Conservation (phyloP, 2,797 vertebrate genomes). For the Morus bassanus region DNA sequence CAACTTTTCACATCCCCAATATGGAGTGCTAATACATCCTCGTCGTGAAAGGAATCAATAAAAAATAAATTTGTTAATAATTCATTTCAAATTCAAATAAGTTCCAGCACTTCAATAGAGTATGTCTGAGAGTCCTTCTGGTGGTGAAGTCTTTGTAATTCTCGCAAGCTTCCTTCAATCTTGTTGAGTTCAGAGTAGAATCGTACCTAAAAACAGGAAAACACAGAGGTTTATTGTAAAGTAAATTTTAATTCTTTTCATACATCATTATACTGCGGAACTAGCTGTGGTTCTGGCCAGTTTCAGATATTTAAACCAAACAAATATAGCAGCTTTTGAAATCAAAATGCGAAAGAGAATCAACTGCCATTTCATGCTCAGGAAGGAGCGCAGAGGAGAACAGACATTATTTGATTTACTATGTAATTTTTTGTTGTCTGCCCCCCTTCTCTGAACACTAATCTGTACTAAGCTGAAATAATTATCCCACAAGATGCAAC, state of each 20-base stretch:
- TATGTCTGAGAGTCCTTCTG: constrained; percentile 81
- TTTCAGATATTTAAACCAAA: not conserved
- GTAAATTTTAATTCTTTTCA: not conserved
- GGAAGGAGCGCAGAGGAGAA: not conserved
- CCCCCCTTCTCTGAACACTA: not conserved
- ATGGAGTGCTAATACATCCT: constrained; percentile 51
- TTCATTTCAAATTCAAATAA: constrained; percentile 78
- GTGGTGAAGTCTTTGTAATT: constrained; percentile 80
- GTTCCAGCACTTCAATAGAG: constrained; percentile 92
- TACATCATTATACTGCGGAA: not conserved
- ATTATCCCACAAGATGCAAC: not conserved
- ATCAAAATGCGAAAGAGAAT: not conserved
- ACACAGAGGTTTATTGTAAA: not conserved
- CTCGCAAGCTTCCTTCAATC: constrained; percentile 88
- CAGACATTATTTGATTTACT: not conserved
- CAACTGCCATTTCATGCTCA: not conserved
- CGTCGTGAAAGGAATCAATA: constrained; percentile 53
- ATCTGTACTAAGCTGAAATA: not conserved
- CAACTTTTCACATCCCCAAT: constrained; percentile 36
- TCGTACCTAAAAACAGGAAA: constrained; percentile 77
- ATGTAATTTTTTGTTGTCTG: not conserved
- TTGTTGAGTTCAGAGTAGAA: constrained; percentile 92
- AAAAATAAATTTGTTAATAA: constrained; percentile 39
- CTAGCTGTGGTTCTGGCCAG: not conserved
- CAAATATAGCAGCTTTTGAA: not conserved